A percentile compares a stretch with the other conserved stretches of the same genome.
phyloP scores from a whole-genome alignment of 2,797 vertebrate genomes.

The Chaunax sp. region DNA sequence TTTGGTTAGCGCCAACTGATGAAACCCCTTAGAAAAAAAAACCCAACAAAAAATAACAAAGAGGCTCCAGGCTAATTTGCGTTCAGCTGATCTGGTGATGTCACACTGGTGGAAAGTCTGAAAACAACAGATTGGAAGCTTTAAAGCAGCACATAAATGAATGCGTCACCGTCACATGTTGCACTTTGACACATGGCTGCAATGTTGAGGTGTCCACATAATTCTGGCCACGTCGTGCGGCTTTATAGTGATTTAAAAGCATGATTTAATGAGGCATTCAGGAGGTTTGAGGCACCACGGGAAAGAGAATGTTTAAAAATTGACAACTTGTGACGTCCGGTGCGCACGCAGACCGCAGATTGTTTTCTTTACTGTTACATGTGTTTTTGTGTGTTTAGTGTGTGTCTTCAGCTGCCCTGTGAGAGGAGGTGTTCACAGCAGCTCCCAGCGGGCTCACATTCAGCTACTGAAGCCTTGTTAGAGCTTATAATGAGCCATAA shows the following conservation, averaged over 20 bases:
- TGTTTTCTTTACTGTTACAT: conserved; percentile 50
- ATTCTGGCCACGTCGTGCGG: no score
- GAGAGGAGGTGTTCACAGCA: conserved; percentile 58
- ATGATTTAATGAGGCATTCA: background rate
- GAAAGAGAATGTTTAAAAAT: conserved; percentile 4
- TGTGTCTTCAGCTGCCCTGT: conserved; percentile 54
- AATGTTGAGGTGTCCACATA: no score
- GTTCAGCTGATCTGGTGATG: no score
- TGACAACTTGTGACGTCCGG: conserved; percentile 14
- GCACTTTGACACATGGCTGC: no score
- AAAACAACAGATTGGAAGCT: no score
- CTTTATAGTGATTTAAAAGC: background rate
- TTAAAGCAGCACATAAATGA: no score
- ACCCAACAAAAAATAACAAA: no score
- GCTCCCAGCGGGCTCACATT: conserved; percentile 61
- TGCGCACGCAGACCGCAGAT: conserved; percentile 33
- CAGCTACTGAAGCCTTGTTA: conserved; percentile 77
- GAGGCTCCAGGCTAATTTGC: no score
- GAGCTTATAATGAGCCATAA: conserved; percentile 75
- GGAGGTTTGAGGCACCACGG: background rate
- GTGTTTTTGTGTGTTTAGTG: conserved; percentile 20
- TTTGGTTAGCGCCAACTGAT: no score
- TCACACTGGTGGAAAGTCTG: no score
- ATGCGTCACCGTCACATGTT: no score
- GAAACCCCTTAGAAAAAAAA: no score